Conservation (phyloP, 1,140 invertebrate species). For the Hyphantria cunea region DNA sequence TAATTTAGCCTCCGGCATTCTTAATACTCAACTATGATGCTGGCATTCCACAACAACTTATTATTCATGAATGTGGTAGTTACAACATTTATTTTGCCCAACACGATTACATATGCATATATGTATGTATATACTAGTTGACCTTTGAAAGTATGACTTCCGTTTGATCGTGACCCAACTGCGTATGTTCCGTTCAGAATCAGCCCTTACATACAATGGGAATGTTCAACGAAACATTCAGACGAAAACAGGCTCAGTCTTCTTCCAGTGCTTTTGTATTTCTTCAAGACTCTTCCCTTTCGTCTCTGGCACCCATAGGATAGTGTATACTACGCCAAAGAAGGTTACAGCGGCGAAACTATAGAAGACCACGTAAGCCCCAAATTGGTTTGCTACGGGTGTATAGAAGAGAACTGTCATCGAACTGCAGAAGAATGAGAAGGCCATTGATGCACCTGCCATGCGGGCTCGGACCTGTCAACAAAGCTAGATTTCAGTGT, state of each 20-base stretch:
- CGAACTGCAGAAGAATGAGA: slow-evolving; percentile 54
- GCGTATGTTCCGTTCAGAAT: too few relatives aligned
- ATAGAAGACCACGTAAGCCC: slow-evolving; percentile 45
- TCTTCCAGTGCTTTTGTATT: slow-evolving; percentile 47
- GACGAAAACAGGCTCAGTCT: slow-evolving; percentile 42
- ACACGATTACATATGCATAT: too few relatives aligned
- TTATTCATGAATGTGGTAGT: too few relatives aligned
- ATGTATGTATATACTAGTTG: too few relatives aligned
- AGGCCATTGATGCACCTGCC: slow-evolving; percentile 49
- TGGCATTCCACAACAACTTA: too few relatives aligned
- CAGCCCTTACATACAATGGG: background rate
- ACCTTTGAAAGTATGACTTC: too few relatives aligned
- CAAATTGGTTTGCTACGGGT: slow-evolving; percentile 43
- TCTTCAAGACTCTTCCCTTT: slow-evolving; percentile 47
- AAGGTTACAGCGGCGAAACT: slow-evolving; percentile 42
- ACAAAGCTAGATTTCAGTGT: background rate
- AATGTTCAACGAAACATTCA: slow-evolving; percentile 3
- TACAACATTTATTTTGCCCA: too few relatives aligned
- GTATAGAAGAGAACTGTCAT: slow-evolving; percentile 55
- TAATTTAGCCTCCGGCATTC: too few relatives aligned
- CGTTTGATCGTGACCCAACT: too few relatives aligned
- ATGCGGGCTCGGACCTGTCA: slow-evolving; percentile 34
- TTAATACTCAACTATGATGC: too few relatives aligned
- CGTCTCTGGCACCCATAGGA: slow-evolving; percentile 51
- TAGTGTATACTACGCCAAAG: slow-evolving; percentile 44